A percentile compares a stretch with the other conserved stretches of the same genome.
Evolutionary conservation across 2,888 invertebrate genomes (phyloP).

Genomic region (Pristionchus mayeri): DNA sequence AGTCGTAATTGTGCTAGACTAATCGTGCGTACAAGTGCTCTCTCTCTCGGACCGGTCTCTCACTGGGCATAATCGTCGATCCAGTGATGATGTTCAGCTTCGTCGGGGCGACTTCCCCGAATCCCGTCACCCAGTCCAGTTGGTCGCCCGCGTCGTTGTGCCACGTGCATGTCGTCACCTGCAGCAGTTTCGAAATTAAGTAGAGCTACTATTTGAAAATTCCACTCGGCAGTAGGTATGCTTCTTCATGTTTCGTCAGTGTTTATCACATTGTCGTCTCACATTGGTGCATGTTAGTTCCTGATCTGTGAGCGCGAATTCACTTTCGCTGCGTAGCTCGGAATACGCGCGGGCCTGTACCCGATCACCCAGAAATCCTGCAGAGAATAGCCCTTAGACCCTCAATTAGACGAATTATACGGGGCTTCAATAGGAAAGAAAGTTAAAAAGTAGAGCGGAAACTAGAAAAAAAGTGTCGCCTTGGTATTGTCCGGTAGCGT

Average conservation of each 20-base stretch:
- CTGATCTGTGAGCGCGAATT: conserved; percentile 58
- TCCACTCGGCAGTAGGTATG: no score
- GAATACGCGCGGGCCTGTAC: conserved; percentile 63
- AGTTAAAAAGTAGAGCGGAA: conserved; percentile 15
- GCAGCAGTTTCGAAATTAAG: background rate
- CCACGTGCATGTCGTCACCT: conserved; percentile 60
- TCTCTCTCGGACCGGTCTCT: no score
- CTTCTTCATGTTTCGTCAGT: no score
- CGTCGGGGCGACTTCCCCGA: conserved; percentile 60
- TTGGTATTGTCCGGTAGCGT: conserved; percentile 49
- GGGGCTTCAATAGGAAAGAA: background rate
- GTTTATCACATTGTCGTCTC: no score
- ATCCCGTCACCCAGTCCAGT: conserved; percentile 66
- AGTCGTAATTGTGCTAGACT: background rate
- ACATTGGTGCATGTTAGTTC: conserved; percentile 58
- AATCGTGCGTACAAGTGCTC: background rate
- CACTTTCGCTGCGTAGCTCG: conserved; percentile 53
- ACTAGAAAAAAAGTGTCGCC: background rate
- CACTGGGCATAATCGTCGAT: conserved; percentile 62
- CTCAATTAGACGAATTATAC: background rate
- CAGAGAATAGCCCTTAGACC: background rate
- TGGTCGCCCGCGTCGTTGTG: conserved; percentile 63
- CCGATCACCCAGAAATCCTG: conserved; percentile 61
- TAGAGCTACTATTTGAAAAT: no score
- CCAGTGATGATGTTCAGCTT: conserved; percentile 64